Base-by-base conservation (phyloP, 2,888 invertebrate genomes). In the Mactromeris polynyma region DNA sequence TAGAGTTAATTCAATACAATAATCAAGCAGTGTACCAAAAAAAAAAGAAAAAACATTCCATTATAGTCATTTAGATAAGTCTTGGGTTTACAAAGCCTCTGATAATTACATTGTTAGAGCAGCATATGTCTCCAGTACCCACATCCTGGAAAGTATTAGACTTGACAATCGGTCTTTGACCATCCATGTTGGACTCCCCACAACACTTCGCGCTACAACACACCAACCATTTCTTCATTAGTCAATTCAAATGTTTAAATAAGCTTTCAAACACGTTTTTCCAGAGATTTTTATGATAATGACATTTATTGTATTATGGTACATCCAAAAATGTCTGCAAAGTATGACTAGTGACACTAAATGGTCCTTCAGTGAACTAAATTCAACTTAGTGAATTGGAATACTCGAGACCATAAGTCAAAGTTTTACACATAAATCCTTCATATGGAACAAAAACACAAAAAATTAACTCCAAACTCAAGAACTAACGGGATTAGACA, bases 141-240 rank as follows among this genome's bases (percentile, higher is more conserved):
- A 88, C 73, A 36, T 85, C 81, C 26, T 81, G 78, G 38, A 88
- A 85, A 14, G 88, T 88, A 46, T 85, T 85, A 38, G 88, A 88
- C 36, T 85, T 85, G 4, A 85, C 42, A 21, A 85, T 85, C 26
- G 88, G 85, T 40, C 83, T 36, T n/a, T 73, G 73, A 40, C 85
- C 85, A 31, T 81, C 81, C 78, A 40, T 77, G 51, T 84, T 80
- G 6, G 80, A 33, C 36, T 83, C 83, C 0, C 51, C 54, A 46
- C 88, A 88, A 46, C 88, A 88, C 73, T 78, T 78, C 36, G 11
- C 51, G 31, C 86, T 77, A 78, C 77, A 78, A 58, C 79, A 78
- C 79, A 83, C 38, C 51, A 51, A 84, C 84, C 84, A 84, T 84
- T 84, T 84, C 84, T 77, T 77, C 84, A 84, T 84, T 54, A 26